Base-by-base conservation (phyloP, 2,888 invertebrate species). In the Eumacrocentrus americanus region DNA sequence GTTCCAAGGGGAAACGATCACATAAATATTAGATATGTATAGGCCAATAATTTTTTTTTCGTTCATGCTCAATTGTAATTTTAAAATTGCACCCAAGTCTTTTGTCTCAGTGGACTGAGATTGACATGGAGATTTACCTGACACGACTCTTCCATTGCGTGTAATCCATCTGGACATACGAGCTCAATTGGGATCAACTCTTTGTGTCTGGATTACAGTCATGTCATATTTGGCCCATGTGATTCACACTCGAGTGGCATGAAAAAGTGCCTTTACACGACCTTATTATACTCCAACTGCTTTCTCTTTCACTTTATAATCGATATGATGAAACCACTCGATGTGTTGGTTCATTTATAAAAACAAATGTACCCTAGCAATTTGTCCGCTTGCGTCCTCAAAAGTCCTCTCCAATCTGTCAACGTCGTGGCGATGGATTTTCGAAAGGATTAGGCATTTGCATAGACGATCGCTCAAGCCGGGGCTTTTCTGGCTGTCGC, bases 401-500 rank as follows among this genome's bases (percentile, higher is more conserved):
- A 70, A 71, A 66, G 65, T 67, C 63, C 67, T 65, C 60, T 50
- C 70, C 76, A 74, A 79, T 79, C 73, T 72, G 78, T 79, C 79
- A 79, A 78, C 72, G 79, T 79, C 79, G 68, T 70, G 68, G 67
- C 68, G 70, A 73, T 72, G 78, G 77, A 79, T 79, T 75, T 75
- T 70, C 71, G 72, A 76, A 76, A 77, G 78, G 78, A 79, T 79
- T 79, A 78, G 73, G 72, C 68, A 79, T 79, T 79, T 78, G 79
- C 79, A 79, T 79, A 79, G 74, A 78, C 78, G 72, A 79, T 79
- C 77, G 73, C 74, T 79, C 79, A 79, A 72, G 62, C 46, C 25
- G 51, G 22, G 46, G 58, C 35, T 58, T 58, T 58, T 52, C 58
- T 44, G 18, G 18, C 46, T 59, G 53, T 59, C 53, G n/a, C n/a